Conservation (phyloP, 2,888 invertebrate genomes). For the Hetaerina titia region DNA sequence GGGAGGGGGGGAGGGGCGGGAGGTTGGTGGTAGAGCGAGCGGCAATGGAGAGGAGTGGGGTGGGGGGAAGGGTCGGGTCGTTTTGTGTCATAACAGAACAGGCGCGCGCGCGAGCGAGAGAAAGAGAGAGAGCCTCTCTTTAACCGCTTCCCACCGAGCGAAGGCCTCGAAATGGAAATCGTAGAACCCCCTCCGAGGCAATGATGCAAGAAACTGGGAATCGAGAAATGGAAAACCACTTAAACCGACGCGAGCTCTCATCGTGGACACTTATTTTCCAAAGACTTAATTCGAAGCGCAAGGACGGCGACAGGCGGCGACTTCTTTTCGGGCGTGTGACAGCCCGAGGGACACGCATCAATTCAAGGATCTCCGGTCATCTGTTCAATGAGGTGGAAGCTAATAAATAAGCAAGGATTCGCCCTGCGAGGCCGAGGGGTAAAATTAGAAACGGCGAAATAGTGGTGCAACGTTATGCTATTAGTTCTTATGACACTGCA, state of each 20-base stretch:
- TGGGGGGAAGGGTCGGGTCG: background rate
- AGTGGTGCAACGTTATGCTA: too few species aligned
- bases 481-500: too few species aligned
- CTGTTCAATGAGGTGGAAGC: background rate
- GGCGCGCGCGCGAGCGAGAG: background rate
- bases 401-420: background rate
- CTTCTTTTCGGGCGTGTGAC: background rate
- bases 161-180: slow-evolving; percentile 22
- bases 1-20: background rate
- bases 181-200: slow-evolving; percentile 8
- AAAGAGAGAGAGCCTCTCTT: background rate
- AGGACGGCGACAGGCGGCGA: background rate
- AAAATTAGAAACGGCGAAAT: too few species aligned
- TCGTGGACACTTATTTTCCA: background rate
- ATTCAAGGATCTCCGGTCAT: background rate
- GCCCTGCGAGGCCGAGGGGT: too few species aligned
- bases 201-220: slow-evolving; percentile 51
- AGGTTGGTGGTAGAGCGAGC: background rate
- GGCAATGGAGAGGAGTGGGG: background rate
- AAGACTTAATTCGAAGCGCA: background rate
- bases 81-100: background rate
- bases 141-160: background rate
- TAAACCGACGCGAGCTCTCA: background rate
- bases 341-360: background rate
- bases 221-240: background rate